These are phyloP conservation scores for Perca schrenkii DNA, from an alignment of 2,113 vertebrate genomes.

Conservation along the genomic window DNA sequence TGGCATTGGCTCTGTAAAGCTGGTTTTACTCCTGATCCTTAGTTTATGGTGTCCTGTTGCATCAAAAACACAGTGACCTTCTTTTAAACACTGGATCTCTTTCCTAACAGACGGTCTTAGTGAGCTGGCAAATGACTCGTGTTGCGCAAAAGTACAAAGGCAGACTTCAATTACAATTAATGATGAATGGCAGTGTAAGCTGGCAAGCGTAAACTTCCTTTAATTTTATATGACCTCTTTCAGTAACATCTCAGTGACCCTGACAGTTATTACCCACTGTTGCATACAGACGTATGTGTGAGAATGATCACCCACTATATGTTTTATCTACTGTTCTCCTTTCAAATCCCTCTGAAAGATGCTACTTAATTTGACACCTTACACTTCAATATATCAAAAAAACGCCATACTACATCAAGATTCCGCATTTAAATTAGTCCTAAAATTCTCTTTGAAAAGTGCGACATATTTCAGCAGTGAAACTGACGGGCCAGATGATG, in stretches of 20 bases:
- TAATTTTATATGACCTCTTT: constrained; percentile 21
- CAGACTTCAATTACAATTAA: constrained; percentile 28
- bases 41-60: constrained; percentile 5
- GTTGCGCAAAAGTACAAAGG: neutral
- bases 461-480: constrained; percentile 34
- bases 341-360: neutral
- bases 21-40: neutral
- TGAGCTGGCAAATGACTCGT: neutral
- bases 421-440: neutral
- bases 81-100: neutral
- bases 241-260: neutral
- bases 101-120: neutral
- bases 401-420: neutral
- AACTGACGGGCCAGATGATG: constrained; percentile 49
- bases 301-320: neutral
- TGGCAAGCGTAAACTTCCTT: constrained; percentile 13
- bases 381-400: neutral
- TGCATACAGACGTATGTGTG: neutral
- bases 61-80: constrained; percentile 4
- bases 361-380: neutral
- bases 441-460: neutral
- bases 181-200: constrained; percentile 13
- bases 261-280: neutral
- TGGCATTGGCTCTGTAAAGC: neutral
- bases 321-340: neutral